Conservation (phyloP, 2,888 invertebrate genomes). For the Alviniconcha strummeri region DNA sequence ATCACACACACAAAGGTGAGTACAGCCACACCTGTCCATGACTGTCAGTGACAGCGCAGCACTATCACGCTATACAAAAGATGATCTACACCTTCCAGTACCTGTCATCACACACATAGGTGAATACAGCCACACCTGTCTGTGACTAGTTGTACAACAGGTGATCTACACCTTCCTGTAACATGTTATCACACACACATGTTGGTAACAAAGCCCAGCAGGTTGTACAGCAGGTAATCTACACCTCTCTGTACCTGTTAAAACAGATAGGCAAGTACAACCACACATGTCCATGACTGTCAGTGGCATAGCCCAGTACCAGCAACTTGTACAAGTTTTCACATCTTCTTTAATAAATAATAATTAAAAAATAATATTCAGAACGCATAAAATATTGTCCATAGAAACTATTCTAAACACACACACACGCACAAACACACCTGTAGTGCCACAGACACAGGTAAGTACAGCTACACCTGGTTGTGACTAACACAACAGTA, state of each 20-base stretch:
- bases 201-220: too few relatives aligned
- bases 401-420: too few relatives aligned
- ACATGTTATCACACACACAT: conserved; percentile 41
- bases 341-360: too few relatives aligned
- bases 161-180: conserved; percentile 59
- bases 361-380: too few relatives aligned
- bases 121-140: conserved; percentile 58
- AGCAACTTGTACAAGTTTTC: too few relatives aligned
- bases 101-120: conserved; percentile 40
- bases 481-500: too few relatives aligned
- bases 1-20: conserved; percentile 29
- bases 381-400: too few relatives aligned
- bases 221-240: too few relatives aligned
- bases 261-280: conserved; percentile 41
- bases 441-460: too few relatives aligned
- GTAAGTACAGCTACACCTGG: too few relatives aligned
- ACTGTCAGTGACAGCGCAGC: conserved; percentile 52
- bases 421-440: too few relatives aligned
- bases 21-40: conserved; percentile 62
- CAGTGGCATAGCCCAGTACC: too few relatives aligned
- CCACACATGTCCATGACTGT: conserved; percentile 60
- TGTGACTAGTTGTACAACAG: conserved; percentile 59
- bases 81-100: conserved; percentile 59
- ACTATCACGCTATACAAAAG: conserved; percentile 62
- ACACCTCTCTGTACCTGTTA: conserved; percentile 38